Percentiles rank a stretch among this genome's conserved stretches.
Conservation (phyloP, 2,797 vertebrate species). For the Peromyscus nudipes region DNA sequence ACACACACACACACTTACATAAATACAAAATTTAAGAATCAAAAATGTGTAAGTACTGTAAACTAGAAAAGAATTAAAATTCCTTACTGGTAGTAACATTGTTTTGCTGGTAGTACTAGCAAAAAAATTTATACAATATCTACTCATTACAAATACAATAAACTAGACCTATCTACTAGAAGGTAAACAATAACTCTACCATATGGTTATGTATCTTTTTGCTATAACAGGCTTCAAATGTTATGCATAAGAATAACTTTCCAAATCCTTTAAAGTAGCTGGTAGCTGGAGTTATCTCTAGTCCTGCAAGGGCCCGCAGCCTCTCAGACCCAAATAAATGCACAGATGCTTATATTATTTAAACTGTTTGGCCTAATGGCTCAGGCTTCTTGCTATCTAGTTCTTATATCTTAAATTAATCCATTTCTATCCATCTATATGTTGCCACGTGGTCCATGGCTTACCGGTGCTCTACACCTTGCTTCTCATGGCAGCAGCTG, state of each 20-base stretch:
- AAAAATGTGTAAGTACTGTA: background rate
- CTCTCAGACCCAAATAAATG: no score
- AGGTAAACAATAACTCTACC: background rate
- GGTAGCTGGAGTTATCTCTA: no score
- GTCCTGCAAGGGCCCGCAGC: no score
- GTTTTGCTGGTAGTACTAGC: background rate
- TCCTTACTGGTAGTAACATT: background rate
- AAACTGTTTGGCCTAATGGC: no score
- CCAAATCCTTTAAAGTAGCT: no score
- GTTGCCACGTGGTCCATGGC: no score
- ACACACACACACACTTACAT: background rate
- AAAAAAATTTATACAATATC: background rate
- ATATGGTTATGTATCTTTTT: background rate
- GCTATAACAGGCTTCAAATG: background rate
- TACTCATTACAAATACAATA: background rate
- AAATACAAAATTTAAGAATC: background rate
- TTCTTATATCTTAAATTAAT: no score
- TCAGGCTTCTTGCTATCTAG: no score
- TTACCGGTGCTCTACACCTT: no score
- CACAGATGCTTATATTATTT: no score
- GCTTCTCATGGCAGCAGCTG: no score
- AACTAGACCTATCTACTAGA: background rate
- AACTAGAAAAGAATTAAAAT: background rate
- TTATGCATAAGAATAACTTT: background rate
- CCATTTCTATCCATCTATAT: no score